phyloP scores from a whole-genome alignment of 2,888 invertebrate species.

The Corythucha ciliata region DNA sequence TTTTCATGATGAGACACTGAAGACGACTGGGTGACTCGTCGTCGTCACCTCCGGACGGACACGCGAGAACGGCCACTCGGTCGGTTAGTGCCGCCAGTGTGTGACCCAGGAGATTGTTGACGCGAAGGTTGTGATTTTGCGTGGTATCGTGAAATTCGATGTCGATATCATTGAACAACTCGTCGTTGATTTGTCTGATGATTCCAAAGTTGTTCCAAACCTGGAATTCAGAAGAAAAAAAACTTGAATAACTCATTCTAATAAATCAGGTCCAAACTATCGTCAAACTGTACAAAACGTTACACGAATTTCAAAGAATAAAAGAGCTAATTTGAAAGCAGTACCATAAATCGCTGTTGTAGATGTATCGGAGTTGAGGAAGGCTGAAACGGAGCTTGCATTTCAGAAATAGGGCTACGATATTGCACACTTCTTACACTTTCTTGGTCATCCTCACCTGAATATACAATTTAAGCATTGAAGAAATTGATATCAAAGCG shows the following conservation, averaged over 20 bases:
- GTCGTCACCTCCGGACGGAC: slow-evolving; percentile 39
- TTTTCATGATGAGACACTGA: slow-evolving; percentile 61
- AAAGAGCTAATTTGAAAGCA: too few species aligned
- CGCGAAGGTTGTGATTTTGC: slow-evolving; percentile 79
- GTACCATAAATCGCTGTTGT: slow-evolving; percentile 66
- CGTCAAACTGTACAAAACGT: too few species aligned
- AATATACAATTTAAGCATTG: neutral
- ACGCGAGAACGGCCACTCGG: slow-evolving; percentile 67
- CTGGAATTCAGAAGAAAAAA: slow-evolving; percentile 39
- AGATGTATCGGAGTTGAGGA: slow-evolving; percentile 77
- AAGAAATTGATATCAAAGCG: neutral
- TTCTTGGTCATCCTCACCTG: slow-evolving; percentile 34
- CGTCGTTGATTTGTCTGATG: slow-evolving; percentile 66
- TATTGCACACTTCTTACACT: slow-evolving; percentile 28
- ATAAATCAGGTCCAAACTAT: too few species aligned
- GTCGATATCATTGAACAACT: slow-evolving; percentile 67
- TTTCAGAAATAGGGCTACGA: slow-evolving; percentile 28
- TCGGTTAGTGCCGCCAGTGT: slow-evolving; percentile 78
- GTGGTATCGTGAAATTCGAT: slow-evolving; percentile 91
- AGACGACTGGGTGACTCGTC: slow-evolving; percentile 50
- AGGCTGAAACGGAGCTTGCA: slow-evolving; percentile 82
- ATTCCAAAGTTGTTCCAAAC: slow-evolving; percentile 93
- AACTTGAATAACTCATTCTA: slow-evolving; percentile 7
- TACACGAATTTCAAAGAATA: too few species aligned
- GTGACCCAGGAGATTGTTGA: slow-evolving; percentile 77